Evolutionary conservation across 2,797 vertebrate species (phyloP).

Genomic region (Macropus fuliginosus): DNA sequence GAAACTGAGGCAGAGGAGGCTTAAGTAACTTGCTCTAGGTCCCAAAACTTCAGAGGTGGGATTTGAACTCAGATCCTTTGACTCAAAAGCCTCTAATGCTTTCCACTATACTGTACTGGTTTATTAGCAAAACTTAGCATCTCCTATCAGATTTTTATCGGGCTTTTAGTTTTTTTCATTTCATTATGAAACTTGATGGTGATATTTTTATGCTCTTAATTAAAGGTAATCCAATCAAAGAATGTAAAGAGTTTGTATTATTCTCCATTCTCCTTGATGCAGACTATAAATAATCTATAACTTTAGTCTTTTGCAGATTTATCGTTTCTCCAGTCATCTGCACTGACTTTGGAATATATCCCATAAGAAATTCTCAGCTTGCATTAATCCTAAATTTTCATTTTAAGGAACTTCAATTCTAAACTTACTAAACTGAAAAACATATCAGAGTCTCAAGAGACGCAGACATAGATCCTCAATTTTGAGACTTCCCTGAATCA

Average conservation of each 20-base stretch:
- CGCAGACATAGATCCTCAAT: neutral
- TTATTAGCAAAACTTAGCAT: neutral
- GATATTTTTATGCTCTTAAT: neutral
- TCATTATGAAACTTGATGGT: neutral
- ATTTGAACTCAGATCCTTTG: neutral
- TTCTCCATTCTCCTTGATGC: neutral
- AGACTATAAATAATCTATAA: neutral
- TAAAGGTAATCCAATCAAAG: neutral
- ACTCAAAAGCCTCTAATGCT: neutral
- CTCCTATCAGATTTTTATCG: neutral
- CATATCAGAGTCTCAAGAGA: neutral
- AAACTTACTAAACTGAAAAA: neutral
- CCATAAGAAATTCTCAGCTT: neutral
- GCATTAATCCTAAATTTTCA: neutral
- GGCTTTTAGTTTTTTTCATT: neutral
- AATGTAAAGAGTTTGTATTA: neutral
- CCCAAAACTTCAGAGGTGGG: neutral
- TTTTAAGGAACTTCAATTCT: constrained; percentile 7
- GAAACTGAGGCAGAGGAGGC: neutral
- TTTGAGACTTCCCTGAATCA: neutral
- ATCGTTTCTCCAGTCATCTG: constrained; percentile 1
- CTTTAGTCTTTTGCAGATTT: neutral
- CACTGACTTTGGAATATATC: neutral
- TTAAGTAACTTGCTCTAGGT: neutral
- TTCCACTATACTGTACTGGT: neutral